phyloP scores from a whole-genome alignment of 2,797 vertebrate species.

The Aselliscus stoliczkanus region DNA sequence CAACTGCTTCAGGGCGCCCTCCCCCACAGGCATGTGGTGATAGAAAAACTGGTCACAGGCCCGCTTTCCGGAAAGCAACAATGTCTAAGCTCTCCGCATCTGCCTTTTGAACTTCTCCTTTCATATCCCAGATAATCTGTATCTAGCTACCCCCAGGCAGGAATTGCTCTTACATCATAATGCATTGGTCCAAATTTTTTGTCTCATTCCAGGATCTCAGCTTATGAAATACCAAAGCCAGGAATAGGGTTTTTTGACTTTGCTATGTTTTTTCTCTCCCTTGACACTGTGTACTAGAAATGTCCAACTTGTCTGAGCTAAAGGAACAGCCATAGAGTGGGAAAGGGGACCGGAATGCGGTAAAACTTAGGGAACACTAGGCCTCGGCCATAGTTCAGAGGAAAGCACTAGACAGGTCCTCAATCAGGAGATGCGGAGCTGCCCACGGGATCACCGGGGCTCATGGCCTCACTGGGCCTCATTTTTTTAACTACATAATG shows the following conservation, averaged over 20 bases:
- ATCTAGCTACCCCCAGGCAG: background rate
- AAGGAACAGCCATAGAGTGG: background rate
- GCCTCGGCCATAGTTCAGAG: background rate
- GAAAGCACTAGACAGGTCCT: background rate
- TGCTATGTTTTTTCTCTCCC: background rate
- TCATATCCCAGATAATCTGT: background rate
- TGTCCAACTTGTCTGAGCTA: background rate
- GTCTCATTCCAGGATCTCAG: background rate
- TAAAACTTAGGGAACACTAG: background rate
- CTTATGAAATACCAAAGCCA: slow-evolving; percentile 24
- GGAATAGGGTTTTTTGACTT: background rate
- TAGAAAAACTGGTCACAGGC: background rate
- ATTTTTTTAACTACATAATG: background rate
- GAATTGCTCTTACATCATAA: background rate
- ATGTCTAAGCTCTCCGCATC: background rate
- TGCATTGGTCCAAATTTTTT: background rate
- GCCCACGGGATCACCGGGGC: background rate
- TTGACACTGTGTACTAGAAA: background rate
- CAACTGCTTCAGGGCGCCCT: background rate
- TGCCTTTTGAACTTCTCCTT: slow-evolving; percentile 19
- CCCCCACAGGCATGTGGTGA: background rate
- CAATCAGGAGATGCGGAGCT: background rate
- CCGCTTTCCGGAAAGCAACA: background rate
- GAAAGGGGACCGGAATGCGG: background rate
- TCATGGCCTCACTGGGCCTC: background rate